Conservation (phyloP, 2,113 vertebrate species). For the Sylvilagus bachmani region DNA sequence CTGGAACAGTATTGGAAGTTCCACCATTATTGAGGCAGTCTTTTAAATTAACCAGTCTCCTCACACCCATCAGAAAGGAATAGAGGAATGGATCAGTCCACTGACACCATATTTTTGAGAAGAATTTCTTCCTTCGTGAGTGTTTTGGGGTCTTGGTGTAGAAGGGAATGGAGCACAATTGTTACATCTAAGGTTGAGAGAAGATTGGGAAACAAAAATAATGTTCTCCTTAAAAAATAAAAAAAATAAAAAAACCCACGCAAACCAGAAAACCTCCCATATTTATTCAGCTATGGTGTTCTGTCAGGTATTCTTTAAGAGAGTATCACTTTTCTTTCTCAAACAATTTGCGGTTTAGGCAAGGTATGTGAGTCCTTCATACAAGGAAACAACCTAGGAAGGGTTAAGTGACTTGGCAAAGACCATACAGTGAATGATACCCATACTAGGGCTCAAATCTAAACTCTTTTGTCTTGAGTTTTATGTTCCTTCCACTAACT, state of each 20-base stretch:
- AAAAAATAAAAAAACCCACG: neutral
- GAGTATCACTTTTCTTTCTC: neutral
- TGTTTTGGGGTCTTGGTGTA: neutral
- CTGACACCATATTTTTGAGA: neutral
- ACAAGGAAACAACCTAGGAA: neutral
- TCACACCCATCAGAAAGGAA: neutral
- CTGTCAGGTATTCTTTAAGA: conserved; percentile 11
- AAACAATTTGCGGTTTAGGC: neutral
- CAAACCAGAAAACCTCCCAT: neutral
- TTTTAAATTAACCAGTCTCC: conserved; percentile 25
- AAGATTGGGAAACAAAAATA: neutral
- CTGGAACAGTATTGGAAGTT: neutral
- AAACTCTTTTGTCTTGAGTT: neutral
- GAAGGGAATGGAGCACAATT: neutral
- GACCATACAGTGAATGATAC: neutral
- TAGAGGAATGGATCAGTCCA: neutral
- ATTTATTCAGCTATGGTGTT: neutral
- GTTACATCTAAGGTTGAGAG: neutral
- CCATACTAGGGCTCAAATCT: neutral
- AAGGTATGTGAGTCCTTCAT: neutral
- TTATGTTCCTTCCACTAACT: neutral
- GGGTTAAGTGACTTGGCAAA: neutral
- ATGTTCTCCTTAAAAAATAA: neutral
- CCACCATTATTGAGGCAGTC: neutral
- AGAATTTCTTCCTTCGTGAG: neutral